A percentile compares a stretch with the other conserved stretches of the same genome.
Conservation (phyloP, 2,797 vertebrate species). For the Eupleurogrammus muticus region DNA sequence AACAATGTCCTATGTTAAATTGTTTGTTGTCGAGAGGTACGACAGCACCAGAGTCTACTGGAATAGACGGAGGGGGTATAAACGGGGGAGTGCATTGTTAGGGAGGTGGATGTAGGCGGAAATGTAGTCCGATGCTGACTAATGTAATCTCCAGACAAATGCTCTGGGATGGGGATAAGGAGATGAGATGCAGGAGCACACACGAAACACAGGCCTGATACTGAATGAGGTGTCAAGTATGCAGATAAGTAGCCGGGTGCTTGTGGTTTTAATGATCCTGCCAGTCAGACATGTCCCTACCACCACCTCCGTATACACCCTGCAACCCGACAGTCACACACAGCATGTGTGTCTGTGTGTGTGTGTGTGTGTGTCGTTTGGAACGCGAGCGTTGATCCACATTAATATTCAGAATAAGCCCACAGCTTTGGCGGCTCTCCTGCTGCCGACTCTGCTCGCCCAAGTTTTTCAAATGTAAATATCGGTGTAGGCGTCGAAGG, state of each 20-base stretch:
- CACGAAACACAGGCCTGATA: conserved; percentile 24
- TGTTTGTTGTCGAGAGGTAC: conserved; percentile 6
- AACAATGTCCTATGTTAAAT: conserved; percentile 13
- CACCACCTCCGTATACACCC: conserved; percentile 7
- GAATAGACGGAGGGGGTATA: conserved; percentile 1
- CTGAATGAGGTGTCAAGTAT: conserved; percentile 52
- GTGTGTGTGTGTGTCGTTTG: not conserved
- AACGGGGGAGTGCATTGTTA: not conserved
- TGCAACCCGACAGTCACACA: conserved; percentile 2
- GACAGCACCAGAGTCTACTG: conserved; percentile 2
- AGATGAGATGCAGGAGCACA: conserved; percentile 49
- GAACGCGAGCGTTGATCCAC: conserved; percentile 1
- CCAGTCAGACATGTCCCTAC: conserved; percentile 50
- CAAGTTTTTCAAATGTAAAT: too few relatives aligned
- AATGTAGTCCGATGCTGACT: conserved; percentile 12
- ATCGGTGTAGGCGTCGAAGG: too few relatives aligned
- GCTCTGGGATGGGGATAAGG: conserved; percentile 8
- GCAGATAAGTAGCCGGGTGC: conserved; percentile 51
- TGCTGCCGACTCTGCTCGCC: too few relatives aligned
- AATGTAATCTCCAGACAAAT: conserved; percentile 28
- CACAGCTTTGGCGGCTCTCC: too few relatives aligned
- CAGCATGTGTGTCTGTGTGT: conserved; percentile 22
- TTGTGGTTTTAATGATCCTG: conserved; percentile 66
- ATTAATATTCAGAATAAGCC: conserved; percentile 29
- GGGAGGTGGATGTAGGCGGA: conserved; percentile 26